phyloP scores from a whole-genome alignment of 2,113 vertebrate species.

The Leucopsar rothschildi region DNA sequence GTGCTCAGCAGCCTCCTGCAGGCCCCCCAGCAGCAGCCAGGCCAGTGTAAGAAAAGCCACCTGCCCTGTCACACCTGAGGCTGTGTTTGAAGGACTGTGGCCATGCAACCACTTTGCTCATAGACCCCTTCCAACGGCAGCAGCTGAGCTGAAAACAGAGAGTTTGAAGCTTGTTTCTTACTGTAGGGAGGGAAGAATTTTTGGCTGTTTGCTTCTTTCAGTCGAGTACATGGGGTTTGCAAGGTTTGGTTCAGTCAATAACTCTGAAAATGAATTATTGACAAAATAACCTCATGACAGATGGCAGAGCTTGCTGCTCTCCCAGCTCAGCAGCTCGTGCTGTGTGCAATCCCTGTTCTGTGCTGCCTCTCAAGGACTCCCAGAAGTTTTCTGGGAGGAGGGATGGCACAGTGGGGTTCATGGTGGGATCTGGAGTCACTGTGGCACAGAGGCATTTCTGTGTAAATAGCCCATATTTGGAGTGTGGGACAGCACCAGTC shows the following conservation, averaged over 20 bases:
- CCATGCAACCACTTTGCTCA: neutral
- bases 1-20: constrained; percentile 75
- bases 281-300: accelerated
- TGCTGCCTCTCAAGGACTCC: neutral
- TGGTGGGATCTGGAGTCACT: neutral
- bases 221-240: accelerated
- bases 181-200: neutral
- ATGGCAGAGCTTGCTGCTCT: neutral
- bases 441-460: neutral
- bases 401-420: neutral
- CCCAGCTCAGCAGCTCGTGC: neutral
- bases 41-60: constrained; percentile 69
- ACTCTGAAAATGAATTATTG: neutral
- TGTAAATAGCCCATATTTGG: neutral
- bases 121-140: neutral
- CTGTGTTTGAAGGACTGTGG: neutral
- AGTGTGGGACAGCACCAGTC: neutral
- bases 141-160: neutral
- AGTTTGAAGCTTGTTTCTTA: neutral
- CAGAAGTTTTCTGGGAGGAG: neutral
- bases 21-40: neutral
- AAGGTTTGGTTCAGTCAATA: neutral
- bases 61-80: no score
- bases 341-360: neutral
- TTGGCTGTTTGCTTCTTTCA: neutral